These are phyloP conservation scores for Urechis unicinctus DNA, from an alignment of 2,888 invertebrate species.

Conservation along the genomic window DNA sequence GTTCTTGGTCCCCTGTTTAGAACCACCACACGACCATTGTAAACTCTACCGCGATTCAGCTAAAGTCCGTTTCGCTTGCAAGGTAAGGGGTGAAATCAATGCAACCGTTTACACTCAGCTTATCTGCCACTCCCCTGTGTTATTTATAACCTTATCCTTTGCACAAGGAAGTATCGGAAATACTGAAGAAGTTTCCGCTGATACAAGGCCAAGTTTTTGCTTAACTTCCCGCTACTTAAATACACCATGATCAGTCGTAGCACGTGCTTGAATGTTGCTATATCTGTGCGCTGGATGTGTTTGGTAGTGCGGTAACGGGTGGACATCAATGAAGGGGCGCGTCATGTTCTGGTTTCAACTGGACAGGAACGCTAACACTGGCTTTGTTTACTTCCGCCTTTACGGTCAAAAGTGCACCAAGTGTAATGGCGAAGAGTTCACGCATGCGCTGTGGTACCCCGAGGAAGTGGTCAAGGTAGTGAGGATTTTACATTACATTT, in stretches of 20 bases:
- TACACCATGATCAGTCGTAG: background rate
- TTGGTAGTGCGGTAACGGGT: constrained; percentile 52
- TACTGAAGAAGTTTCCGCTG: too few species aligned
- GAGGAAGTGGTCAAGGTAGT: constrained; percentile 53
- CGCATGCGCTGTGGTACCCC: constrained; percentile 54
- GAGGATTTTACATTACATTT: background rate
- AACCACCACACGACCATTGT: constrained; percentile 31
- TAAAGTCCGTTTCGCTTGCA: constrained; percentile 51
- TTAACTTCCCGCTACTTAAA: too few species aligned
- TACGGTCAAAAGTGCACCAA: constrained; percentile 53
- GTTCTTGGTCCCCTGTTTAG: background rate
- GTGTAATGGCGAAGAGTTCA: constrained; percentile 39
- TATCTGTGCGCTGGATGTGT: background rate
- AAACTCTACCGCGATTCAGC: constrained; percentile 42
- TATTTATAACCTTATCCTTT: background rate
- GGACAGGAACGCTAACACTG: constrained; percentile 29
- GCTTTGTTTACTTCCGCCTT: constrained; percentile 48
- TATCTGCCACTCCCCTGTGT: background rate
- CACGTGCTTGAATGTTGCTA: background rate
- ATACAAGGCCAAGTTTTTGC: background rate
- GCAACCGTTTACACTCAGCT: too few species aligned
- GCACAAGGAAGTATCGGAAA: too few species aligned
- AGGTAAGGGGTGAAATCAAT: constrained; percentile 41
- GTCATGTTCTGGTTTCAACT: constrained; percentile 52
- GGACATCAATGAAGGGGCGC: constrained; percentile 55